Conservation (phyloP, 1,140 invertebrate genomes). For the Myzus persicae region DNA sequence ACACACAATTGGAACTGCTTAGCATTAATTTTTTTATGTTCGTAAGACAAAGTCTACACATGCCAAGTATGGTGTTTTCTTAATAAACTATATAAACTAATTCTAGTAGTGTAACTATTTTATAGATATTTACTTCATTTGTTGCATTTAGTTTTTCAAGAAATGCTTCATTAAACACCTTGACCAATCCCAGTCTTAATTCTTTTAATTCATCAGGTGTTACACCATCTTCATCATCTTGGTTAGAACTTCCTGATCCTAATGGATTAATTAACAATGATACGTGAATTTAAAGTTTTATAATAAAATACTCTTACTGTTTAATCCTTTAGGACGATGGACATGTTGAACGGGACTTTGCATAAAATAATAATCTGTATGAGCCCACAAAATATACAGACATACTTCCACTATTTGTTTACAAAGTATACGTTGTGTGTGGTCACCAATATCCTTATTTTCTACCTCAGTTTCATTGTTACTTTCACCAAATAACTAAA, state of each 20-base stretch:
- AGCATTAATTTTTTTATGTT: not conserved
- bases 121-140: slow-evolving; percentile 30
- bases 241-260: slow-evolving; percentile 24
- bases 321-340: slow-evolving; percentile 42
- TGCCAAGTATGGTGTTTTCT: fast-evolving
- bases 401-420: slow-evolving; percentile 53
- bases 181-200: slow-evolving; percentile 47
- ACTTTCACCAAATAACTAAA: slow-evolving; percentile 48
- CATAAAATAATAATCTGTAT: slow-evolving; percentile 54
- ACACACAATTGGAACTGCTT: not conserved
- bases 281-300: no score
- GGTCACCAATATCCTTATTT: slow-evolving; percentile 21
- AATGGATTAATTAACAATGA: not conserved
- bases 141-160: slow-evolving; percentile 42
- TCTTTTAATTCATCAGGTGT: slow-evolving; percentile 56
- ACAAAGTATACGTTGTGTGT: slow-evolving; percentile 44
- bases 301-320: slow-evolving; percentile 17
- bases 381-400: slow-evolving; percentile 49
- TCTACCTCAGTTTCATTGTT: slow-evolving; percentile 4
- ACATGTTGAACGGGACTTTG: slow-evolving; percentile 49
- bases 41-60: no score
- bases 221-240: slow-evolving; percentile 40
- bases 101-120: not conserved
- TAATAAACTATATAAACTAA: not conserved
- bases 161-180: slow-evolving; percentile 50